phyloP scores from a whole-genome alignment of 1,140 invertebrate species.

The Dinothrombium tinctorium region DNA sequence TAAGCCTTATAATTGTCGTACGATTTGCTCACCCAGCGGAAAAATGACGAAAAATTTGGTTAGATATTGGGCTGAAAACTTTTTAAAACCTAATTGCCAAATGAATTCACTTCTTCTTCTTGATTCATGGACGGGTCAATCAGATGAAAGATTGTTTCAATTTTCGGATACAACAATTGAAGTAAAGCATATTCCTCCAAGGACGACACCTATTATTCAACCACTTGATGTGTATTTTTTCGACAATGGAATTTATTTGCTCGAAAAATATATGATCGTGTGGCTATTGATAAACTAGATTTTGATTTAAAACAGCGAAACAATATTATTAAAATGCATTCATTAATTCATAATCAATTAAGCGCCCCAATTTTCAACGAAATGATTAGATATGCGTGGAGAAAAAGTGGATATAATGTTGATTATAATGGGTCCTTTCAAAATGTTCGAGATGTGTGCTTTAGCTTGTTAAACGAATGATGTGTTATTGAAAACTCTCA shows the following conservation, averaged over 20 bases:
- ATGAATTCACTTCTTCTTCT: not conserved
- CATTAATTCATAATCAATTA: not conserved
- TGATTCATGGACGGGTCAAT: not conserved
- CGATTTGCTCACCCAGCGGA: not conserved
- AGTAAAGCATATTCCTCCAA: too few relatives aligned
- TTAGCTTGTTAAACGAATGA: too few relatives aligned
- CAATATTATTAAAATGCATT: not conserved
- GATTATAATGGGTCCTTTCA: too few relatives aligned
- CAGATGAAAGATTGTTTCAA: not conserved
- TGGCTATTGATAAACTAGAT: not conserved
- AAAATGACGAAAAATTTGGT: not conserved
- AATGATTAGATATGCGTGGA: not conserved
- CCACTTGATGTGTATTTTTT: not conserved
- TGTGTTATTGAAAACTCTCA: too few relatives aligned
- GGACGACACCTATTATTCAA: not conserved
- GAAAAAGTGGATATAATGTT: not conserved
- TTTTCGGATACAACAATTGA: not conserved
- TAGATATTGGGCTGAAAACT: not conserved
- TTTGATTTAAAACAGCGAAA: not conserved
- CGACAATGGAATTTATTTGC: not conserved
- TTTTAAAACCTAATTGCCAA: not conserved
- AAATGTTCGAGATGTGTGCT: too few relatives aligned
- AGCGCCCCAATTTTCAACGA: not conserved
- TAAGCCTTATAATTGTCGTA: too few relatives aligned
- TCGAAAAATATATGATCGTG: not conserved